Percentiles rank a stretch among this genome's conserved stretches.
Evolutionary conservation across 2,797 vertebrate species (phyloP).

Genomic region (Hybognathus amarus): DNA sequence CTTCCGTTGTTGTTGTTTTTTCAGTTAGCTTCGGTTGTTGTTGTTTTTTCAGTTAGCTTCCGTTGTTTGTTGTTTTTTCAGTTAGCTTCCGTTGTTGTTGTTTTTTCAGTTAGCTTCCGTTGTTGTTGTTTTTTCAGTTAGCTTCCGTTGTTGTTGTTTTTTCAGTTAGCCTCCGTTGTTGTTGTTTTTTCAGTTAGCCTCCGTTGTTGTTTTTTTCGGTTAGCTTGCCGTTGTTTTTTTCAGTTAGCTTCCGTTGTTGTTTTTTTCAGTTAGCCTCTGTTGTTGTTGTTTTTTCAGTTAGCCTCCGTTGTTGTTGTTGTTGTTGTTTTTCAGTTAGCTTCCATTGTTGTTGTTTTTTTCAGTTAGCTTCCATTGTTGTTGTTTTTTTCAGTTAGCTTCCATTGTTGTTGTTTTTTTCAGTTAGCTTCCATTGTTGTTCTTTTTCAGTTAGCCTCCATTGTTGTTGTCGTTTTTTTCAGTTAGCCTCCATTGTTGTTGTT

Average conservation of each 20-base stretch:
- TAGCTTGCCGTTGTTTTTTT: not conserved
- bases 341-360: not conserved
- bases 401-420: not conserved
- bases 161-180: not conserved
- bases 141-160: not conserved
- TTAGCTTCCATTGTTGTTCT: not conserved
- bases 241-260: not conserved
- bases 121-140: not conserved
- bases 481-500: not conserved
- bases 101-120: not conserved
- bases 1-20: not conserved
- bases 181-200: not conserved
- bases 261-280: not conserved
- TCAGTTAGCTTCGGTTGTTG: not conserved
- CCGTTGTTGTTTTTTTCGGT: not conserved
- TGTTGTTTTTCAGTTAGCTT: not conserved
- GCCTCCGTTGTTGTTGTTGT: not conserved
- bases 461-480: not conserved
- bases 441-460: not conserved
- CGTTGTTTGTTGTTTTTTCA: not conserved
- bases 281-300: not conserved
- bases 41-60: not conserved
- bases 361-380: not conserved
- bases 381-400: not conserved
- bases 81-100: not conserved